These are phyloP conservation scores for Argentina silus DNA, from an alignment of 2,797 vertebrate species.

Conservation along the genomic window DNA sequence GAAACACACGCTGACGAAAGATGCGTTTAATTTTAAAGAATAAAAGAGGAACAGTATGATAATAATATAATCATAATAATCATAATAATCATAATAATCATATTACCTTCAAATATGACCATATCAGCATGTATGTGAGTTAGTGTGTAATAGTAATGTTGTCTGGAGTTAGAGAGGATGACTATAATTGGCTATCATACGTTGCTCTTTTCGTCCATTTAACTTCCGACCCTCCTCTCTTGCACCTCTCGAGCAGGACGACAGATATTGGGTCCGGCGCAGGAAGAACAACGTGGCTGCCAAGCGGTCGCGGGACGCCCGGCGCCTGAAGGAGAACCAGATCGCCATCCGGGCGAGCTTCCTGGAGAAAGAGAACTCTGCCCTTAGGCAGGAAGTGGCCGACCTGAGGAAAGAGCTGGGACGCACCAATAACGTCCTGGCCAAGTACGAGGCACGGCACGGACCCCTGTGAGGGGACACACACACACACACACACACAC, in stretches of 20 bases:
- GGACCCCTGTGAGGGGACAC: constrained; percentile 76
- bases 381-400: constrained; percentile 86
- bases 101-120: no score
- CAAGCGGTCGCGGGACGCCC: constrained; percentile 87
- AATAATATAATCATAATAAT: no score
- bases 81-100: no score
- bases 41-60: not conserved
- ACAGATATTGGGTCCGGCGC: constrained; percentile 90
- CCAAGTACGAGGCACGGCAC: constrained; percentile 85
- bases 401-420: constrained; percentile 88
- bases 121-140: no score
- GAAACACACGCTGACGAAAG: not conserved
- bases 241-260: constrained; percentile 83
- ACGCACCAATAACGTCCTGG: constrained; percentile 86
- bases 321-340: constrained; percentile 91
- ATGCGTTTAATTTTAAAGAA: not conserved
- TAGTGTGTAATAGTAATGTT: no score
- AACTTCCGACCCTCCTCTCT: constrained; percentile 1
- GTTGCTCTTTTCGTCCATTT: not conserved
- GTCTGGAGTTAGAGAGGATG: no score
- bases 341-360: constrained; percentile 90
- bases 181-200: no score
- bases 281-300: constrained; percentile 93
- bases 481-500: constrained; percentile 66
- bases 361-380: constrained; percentile 90